Percentiles rank a stretch among this genome's conserved stretches.
These are phyloP conservation scores for Pristionchus mayeri DNA, from an alignment of 2,888 invertebrate species.

Conservation along the genomic window DNA sequence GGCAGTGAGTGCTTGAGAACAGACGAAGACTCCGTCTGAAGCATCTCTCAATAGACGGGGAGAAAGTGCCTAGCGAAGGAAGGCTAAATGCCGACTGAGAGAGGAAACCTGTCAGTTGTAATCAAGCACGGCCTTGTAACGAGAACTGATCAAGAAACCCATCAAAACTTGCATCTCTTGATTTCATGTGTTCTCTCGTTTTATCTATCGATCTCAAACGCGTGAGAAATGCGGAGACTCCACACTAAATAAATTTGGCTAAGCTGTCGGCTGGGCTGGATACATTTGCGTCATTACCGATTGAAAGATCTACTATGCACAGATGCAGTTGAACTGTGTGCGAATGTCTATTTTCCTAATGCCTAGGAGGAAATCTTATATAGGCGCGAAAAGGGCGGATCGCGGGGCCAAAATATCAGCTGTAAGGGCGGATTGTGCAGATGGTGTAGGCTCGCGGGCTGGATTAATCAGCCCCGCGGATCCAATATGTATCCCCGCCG, in stretches of 20 bases:
- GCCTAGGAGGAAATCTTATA: neutral
- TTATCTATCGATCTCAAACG: too few species aligned
- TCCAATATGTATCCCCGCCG: conserved; percentile 8
- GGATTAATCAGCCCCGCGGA: conserved; percentile 24
- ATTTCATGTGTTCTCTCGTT: too few species aligned
- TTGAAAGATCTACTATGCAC: neutral
- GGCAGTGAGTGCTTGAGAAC: neutral
- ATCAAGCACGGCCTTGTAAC: neutral
- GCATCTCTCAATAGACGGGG: too few species aligned
- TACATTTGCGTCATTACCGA: conserved; percentile 4
- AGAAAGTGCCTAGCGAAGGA: too few species aligned
- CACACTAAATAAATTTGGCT: neutral
- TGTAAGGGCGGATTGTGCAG: conserved; percentile 31
- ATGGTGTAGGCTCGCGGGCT: neutral
- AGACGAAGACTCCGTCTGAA: neutral
- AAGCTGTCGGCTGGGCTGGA: neutral
- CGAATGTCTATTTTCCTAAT: neutral
- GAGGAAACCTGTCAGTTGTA: conserved; percentile 13
- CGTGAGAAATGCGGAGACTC: too few species aligned
- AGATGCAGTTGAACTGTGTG: neutral
- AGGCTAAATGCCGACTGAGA: neutral
- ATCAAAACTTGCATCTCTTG: too few species aligned
- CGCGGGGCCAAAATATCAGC: neutral
- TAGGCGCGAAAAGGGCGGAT: neutral
- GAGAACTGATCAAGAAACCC: neutral